phyloP scores from a whole-genome alignment of 2,113 vertebrate genomes.

The Amia ocellicauda region DNA sequence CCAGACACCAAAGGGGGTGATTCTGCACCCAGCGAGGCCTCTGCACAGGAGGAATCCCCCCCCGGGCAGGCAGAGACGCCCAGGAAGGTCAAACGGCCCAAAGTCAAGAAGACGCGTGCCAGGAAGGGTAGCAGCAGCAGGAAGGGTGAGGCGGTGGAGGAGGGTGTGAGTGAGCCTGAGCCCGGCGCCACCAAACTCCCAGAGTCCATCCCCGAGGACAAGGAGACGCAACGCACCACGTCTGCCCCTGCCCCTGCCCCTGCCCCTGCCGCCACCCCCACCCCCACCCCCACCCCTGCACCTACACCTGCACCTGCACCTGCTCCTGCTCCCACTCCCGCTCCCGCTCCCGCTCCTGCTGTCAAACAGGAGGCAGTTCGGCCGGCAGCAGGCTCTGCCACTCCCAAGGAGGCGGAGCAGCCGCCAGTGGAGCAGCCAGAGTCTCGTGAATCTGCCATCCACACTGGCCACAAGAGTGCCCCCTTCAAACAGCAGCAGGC shows the following conservation, averaged over 20 bases:
- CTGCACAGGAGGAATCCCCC: constrained; percentile 62
- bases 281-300: constrained; percentile 37
- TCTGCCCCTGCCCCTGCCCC: constrained; percentile 44
- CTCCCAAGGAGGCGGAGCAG: constrained; percentile 70
- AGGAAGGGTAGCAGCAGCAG: constrained; percentile 69
- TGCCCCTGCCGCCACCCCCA: constrained; percentile 43
- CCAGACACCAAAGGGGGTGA: constrained; percentile 64
- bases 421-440: constrained; percentile 69
- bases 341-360: constrained; percentile 65
- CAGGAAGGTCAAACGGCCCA: constrained; percentile 79
- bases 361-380: constrained; percentile 59
- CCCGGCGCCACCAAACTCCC: constrained; percentile 58
- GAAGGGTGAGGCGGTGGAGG: constrained; percentile 52
- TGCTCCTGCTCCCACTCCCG: constrained; percentile 43
- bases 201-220: constrained; percentile 68
- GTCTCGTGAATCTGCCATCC: constrained; percentile 71
- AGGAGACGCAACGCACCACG: constrained; percentile 59
- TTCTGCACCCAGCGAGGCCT: constrained; percentile 47
- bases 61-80: constrained; percentile 56
- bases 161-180: constrained; percentile 50
- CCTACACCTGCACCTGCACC: constrained; percentile 41
- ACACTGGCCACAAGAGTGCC: constrained; percentile 52
- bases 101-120: constrained; percentile 68
- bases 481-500: constrained; percentile 47
- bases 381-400: constrained; percentile 57